Percentiles rank a stretch among this genome's conserved stretches.
These are phyloP conservation scores for Heterocephalus glaber DNA, from an alignment of 2,113 vertebrate genomes.

Conservation along the genomic window DNA sequence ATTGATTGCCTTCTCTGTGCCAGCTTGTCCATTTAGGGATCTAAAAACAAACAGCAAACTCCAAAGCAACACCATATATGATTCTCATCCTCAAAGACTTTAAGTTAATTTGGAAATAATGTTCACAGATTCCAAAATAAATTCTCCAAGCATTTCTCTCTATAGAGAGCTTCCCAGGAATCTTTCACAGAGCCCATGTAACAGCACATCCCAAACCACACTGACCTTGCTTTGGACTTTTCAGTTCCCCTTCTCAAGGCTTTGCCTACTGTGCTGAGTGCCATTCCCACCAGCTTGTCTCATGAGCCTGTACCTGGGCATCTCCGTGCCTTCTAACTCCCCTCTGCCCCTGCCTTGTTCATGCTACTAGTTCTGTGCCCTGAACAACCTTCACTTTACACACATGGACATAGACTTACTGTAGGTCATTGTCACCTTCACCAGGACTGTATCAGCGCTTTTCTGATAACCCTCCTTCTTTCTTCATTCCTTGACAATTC, in stretches of 20 bases:
- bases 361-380: neutral
- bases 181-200: neutral
- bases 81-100: neutral
- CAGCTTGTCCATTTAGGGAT: constrained; percentile 56
- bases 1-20: constrained; percentile 50
- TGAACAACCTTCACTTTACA: neutral
- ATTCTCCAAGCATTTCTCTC: neutral
- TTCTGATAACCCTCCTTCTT: neutral
- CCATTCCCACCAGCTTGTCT: neutral
- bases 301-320: neutral
- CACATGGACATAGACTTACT: neutral
- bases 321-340: neutral
- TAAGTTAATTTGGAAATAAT: neutral
- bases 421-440: neutral
- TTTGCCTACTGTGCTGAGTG: neutral
- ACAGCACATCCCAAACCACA: neutral
- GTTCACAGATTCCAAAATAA: neutral
- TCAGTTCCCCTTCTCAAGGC: neutral
- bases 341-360: neutral
- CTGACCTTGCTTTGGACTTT: neutral
- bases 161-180: neutral
- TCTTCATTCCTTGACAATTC: neutral
- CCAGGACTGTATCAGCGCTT: neutral
- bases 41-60: constrained; percentile 18
- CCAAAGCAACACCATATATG: neutral